phyloP scores from a whole-genome alignment of 1,140 invertebrate species.

The Hermetia illucens region DNA sequence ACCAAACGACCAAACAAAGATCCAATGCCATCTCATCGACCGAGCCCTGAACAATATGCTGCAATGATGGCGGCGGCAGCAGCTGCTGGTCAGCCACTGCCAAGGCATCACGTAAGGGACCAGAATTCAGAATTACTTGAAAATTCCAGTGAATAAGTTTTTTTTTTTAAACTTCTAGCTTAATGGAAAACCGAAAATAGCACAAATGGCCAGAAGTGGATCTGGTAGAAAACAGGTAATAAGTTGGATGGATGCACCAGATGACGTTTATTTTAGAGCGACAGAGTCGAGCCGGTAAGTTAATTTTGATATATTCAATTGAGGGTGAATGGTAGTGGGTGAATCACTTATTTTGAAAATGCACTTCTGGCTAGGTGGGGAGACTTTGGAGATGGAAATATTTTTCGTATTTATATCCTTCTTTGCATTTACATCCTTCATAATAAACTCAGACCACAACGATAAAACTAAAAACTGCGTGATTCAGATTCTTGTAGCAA shows the following conservation, averaged over 20 bases:
- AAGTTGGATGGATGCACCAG: conserved; percentile 95
- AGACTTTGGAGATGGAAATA: too few relatives aligned
- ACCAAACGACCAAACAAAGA: conserved; percentile 54
- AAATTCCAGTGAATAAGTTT: not conserved
- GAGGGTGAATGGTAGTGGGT: too few relatives aligned
- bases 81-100: conserved; percentile 43
- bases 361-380: too few relatives aligned
- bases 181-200: conserved; percentile 59
- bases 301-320: too few relatives aligned
- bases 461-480: too few relatives aligned
- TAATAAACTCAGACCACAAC: too few relatives aligned
- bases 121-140: not conserved
- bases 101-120: conserved; percentile 43
- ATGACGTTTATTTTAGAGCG: conserved; percentile 91
- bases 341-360: too few relatives aligned
- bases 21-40: conserved; percentile 49
- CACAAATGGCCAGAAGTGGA: conserved; percentile 44
- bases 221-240: conserved; percentile 75
- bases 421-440: too few relatives aligned
- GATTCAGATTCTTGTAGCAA: too few relatives aligned
- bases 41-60: conserved; percentile 47
- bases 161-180: conserved; percentile 25
- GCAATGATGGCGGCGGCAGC: conserved; percentile 45
- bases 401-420: too few relatives aligned
- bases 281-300: conserved; percentile 80